These are phyloP conservation scores for Turdus rufiventris DNA, from an alignment of 2,113 vertebrate species.

Conservation along the genomic window DNA sequence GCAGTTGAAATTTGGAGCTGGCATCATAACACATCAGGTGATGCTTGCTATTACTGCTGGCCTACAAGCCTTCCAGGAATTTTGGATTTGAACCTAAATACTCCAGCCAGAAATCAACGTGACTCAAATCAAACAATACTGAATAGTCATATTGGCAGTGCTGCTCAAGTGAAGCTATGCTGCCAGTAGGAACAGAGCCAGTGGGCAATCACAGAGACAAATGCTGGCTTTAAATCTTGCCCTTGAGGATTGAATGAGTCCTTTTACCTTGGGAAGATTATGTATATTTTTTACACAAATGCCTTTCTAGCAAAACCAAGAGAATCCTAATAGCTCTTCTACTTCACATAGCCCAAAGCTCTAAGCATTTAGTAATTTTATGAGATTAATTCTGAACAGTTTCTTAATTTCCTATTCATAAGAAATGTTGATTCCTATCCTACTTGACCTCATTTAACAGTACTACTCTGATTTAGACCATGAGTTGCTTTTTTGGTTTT, in stretches of 20 bases:
- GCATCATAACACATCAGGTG: neutral
- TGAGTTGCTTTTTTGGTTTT: neutral
- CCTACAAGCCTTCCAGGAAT: slow-evolving; percentile 43
- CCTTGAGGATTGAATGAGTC: neutral
- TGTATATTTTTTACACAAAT: neutral
- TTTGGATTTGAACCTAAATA: slow-evolving; percentile 21
- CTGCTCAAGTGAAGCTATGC: neutral
- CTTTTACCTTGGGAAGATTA: slow-evolving; percentile 26
- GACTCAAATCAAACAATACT: neutral
- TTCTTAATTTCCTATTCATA: neutral
- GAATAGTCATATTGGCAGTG: neutral
- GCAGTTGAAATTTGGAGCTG: neutral
- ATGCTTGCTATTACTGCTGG: neutral
- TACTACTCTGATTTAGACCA: neutral
- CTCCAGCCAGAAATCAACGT: slow-evolving; percentile 20
- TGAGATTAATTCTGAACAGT: neutral
- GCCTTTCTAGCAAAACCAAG: neutral
- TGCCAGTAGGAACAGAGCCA: slow-evolving; percentile 24
- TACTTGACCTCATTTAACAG: neutral
- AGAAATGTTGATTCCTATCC: neutral
- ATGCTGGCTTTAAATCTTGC: slow-evolving; percentile 21
- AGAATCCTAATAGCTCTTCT: neutral
- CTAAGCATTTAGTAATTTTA: neutral
- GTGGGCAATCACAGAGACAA: neutral
- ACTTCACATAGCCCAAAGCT: neutral